Percentiles rank a stretch among this genome's conserved stretches.
These are phyloP conservation scores for Leptobrachium leishanense DNA, from an alignment of 2,113 vertebrate species.

Conservation along the genomic window DNA sequence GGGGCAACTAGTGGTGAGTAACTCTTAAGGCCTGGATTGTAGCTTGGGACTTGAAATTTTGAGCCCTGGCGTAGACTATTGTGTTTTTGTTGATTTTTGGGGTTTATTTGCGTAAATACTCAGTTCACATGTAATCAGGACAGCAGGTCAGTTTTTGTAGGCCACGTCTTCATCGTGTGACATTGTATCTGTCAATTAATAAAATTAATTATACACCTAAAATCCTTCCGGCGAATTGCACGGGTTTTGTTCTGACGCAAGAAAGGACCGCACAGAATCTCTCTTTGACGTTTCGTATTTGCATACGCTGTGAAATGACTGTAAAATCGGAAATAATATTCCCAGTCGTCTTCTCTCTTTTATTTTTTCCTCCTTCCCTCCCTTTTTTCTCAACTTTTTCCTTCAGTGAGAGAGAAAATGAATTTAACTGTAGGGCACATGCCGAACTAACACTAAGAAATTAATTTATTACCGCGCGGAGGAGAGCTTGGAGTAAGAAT, in stretches of 20 bases:
- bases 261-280: background rate
- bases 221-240: background rate
- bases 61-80: too few relatives aligned
- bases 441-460: constrained; percentile 66
- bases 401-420: constrained; percentile 57
- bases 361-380: constrained; percentile 46
- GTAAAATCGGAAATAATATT: constrained; percentile 37
- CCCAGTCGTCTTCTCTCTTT: constrained; percentile 18
- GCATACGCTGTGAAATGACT: constrained; percentile 14
- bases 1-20: too few relatives aligned
- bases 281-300: background rate
- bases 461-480: constrained; percentile 80
- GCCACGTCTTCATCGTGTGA: background rate
- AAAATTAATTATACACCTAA: background rate
- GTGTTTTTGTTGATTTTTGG: too few relatives aligned
- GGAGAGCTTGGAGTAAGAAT: constrained; percentile 78
- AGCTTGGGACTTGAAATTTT: too few relatives aligned
- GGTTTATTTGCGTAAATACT: too few relatives aligned
- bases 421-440: constrained; percentile 60
- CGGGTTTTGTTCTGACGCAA: background rate
- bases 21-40: too few relatives aligned
- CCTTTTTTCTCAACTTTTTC: constrained; percentile 49
- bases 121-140: too few relatives aligned
- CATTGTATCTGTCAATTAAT: background rate
- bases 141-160: background rate